These are phyloP conservation scores for Meteorus cinctellus DNA, from an alignment of 2,888 invertebrate genomes.

Conservation along the genomic window DNA sequence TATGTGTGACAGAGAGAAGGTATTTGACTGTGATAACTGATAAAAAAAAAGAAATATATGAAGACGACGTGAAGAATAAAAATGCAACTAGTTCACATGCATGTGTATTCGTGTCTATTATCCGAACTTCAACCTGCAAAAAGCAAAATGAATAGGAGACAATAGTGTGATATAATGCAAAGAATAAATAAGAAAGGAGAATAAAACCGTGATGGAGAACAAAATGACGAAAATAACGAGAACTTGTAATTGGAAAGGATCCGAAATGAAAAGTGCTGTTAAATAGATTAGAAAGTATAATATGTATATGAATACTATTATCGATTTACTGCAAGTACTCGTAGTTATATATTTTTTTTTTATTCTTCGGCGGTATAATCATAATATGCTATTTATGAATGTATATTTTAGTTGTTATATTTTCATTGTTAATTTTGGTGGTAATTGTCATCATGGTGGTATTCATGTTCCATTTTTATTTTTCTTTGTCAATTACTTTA, in stretches of 20 bases:
- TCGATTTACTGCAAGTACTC: slow-evolving; percentile 39
- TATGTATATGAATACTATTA: slow-evolving; percentile 51
- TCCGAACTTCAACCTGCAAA: not conserved
- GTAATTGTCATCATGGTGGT: slow-evolving; percentile 35
- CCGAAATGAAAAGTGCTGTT: slow-evolving; percentile 63
- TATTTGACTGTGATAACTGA: slow-evolving; percentile 67
- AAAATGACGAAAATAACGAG: slow-evolving; percentile 49
- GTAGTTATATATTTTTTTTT: slow-evolving; percentile 37
- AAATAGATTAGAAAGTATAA: slow-evolving; percentile 59
- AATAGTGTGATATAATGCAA: slow-evolving; percentile 1
- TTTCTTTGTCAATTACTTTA: not conserved
- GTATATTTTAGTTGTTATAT: slow-evolving; percentile 49
- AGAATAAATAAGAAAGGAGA: slow-evolving; percentile 25
- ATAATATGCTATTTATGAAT: not conserved
- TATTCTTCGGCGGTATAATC: slow-evolving; percentile 7
- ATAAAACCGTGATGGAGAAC: slow-evolving; percentile 23
- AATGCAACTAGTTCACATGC: not conserved
- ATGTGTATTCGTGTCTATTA: not conserved
- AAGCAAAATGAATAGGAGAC: not conserved
- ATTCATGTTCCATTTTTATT: slow-evolving; percentile 42
- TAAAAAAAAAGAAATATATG: slow-evolving; percentile 39
- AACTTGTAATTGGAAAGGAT: slow-evolving; percentile 45
- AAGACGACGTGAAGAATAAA: not conserved
- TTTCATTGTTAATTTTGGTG: slow-evolving; percentile 39
- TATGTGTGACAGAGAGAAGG: slow-evolving; percentile 45